Conservation (phyloP, 1,140 invertebrate genomes). For the Trialeurodes vaporariorum region DNA sequence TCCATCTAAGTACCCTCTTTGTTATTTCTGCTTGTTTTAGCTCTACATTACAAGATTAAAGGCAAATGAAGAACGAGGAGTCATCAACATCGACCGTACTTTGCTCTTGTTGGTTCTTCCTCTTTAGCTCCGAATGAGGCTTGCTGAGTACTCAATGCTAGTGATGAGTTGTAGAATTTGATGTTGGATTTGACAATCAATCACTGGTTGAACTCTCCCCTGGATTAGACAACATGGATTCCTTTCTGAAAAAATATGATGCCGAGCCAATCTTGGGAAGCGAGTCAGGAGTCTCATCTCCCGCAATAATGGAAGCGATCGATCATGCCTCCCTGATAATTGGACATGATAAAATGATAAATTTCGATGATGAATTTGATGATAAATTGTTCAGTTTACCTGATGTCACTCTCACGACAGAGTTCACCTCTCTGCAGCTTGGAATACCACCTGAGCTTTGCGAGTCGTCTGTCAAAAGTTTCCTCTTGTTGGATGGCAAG, state of each 20-base stretch:
- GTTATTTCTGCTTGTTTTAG: too few relatives aligned
- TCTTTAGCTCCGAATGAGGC: too few relatives aligned
- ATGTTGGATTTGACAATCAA: too few relatives aligned
- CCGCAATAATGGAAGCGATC: background rate
- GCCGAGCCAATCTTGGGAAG: background rate
- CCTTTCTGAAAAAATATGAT: background rate
- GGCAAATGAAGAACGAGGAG: too few relatives aligned
- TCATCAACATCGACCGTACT: too few relatives aligned
- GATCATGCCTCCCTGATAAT: background rate
- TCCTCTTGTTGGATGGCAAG: conserved; percentile 43
- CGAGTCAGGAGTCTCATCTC: background rate
- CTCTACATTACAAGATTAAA: too few relatives aligned
- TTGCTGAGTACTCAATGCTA: too few relatives aligned
- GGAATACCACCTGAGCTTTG: conserved; percentile 20
- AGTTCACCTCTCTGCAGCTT: conserved; percentile 27
- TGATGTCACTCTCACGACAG: conserved; percentile 26
- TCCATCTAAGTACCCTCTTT: too few relatives aligned
- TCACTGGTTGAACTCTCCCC: too few relatives aligned
- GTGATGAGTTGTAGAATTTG: too few relatives aligned
- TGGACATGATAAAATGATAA: background rate
- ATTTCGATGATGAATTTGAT: background rate
- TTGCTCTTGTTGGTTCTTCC: too few relatives aligned
- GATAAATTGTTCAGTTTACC: conserved; percentile 15
- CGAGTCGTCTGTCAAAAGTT: conserved; percentile 30
- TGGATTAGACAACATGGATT: too few relatives aligned